phyloP scores from a whole-genome alignment of 2,113 vertebrate genomes.

The Gadus chalcogrammus region DNA sequence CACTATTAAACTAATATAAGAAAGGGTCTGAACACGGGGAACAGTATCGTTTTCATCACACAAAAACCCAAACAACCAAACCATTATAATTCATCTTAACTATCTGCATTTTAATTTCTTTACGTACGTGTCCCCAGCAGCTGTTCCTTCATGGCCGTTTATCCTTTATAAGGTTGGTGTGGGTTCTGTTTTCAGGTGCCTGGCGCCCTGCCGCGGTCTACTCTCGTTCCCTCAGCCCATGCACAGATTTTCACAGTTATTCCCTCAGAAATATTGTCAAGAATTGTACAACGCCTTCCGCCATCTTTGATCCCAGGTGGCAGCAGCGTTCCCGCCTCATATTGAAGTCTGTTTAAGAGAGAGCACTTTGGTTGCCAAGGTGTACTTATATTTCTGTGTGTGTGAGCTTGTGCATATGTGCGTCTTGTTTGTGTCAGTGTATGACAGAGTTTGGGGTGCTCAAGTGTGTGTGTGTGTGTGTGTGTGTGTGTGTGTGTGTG shows the following conservation, averaged over 20 bases:
- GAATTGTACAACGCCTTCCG: constrained; percentile 52
- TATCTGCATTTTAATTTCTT: constrained; percentile 43
- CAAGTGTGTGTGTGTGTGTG: constrained; percentile 33
- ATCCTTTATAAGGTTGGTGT: constrained; percentile 65
- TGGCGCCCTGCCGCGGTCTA: constrained; percentile 51
- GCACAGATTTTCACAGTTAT: constrained; percentile 64
- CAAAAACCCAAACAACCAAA: constrained; percentile 23
- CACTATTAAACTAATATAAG: constrained; percentile 71
- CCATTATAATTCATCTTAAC: constrained; percentile 53
- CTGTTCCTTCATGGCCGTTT: constrained; percentile 66
- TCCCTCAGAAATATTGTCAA: constrained; percentile 66
- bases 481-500: constrained; percentile 45
- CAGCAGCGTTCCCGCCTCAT: constrained; percentile 59
- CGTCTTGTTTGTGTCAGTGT: not conserved
- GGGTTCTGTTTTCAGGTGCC: constrained; percentile 58
- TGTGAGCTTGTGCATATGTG: constrained; percentile 7
- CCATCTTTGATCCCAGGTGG: constrained; percentile 57
- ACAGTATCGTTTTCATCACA: constrained; percentile 59
- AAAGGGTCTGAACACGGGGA: constrained; percentile 43
- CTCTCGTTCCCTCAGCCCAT: constrained; percentile 44
- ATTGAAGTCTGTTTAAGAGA: constrained; percentile 73
- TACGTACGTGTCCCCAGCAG: constrained; percentile 53
- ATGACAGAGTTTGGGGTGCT: not conserved
- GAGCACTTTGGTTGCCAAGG: constrained; percentile 80
- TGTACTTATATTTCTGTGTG: constrained; percentile 50